A percentile compares a stretch with the other conserved stretches of the same genome.
Evolutionary conservation across 2,888 invertebrate genomes (phyloP).

Genomic region (Theretra japonica): DNA sequence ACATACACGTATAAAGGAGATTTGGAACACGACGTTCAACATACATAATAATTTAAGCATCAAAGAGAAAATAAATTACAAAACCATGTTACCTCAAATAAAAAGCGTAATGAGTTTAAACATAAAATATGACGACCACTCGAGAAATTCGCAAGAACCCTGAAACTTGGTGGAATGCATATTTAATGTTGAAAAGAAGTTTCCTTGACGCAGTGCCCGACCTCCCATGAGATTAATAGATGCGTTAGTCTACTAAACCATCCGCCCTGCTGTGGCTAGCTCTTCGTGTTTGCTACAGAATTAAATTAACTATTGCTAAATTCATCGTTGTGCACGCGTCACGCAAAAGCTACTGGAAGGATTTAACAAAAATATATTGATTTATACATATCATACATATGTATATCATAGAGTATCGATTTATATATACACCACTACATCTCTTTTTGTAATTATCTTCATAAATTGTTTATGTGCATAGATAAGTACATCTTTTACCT

Average conservation of each 20-base stretch:
- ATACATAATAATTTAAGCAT: neutral
- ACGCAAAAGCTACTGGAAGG: too few species aligned
- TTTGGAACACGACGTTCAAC: neutral
- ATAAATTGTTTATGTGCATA: too few species aligned
- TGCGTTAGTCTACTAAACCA: neutral
- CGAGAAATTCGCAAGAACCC: neutral
- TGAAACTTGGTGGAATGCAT: conserved; percentile 26
- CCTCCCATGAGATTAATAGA: conserved; percentile 31
- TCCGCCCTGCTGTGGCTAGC: neutral
- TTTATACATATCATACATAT: too few species aligned
- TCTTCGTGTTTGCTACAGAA: neutral
- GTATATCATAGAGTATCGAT: too few species aligned
- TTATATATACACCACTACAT: too few species aligned
- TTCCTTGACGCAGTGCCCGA: conserved; percentile 31
- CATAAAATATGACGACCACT: conserved; percentile 20
- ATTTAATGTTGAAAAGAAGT: conserved; percentile 29
- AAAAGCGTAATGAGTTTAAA: neutral
- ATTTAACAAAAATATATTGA: too few species aligned
- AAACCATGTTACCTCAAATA: neutral
- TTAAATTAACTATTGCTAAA: neutral
- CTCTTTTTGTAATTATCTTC: too few species aligned
- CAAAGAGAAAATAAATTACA: neutral
- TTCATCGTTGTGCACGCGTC: too few species aligned
- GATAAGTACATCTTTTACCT: too few species aligned
- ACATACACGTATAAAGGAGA: neutral